phyloP scores from a whole-genome alignment of 2,113 vertebrate species.

The Paraplagusia blochii region DNA sequence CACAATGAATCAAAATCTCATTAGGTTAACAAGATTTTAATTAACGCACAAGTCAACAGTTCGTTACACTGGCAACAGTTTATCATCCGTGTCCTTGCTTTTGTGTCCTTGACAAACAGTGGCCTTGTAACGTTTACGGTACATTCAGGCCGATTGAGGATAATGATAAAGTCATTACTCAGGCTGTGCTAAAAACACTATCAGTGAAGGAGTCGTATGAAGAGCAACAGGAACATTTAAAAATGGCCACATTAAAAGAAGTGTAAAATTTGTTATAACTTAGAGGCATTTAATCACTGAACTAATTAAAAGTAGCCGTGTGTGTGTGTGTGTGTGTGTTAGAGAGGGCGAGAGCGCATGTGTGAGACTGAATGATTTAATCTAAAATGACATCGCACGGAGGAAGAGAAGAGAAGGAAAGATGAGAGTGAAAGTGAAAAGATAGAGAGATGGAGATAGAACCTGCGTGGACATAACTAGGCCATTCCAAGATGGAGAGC shows the following conservation, averaged over 20 bases:
- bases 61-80: constrained; percentile 8
- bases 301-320: constrained; percentile 40
- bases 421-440: constrained; percentile 27
- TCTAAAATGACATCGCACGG: constrained; percentile 59
- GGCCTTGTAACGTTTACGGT: not conserved
- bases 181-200: not conserved
- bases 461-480: constrained; percentile 52
- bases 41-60: not conserved
- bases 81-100: constrained; percentile 19
- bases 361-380: constrained; percentile 64
- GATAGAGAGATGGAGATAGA: constrained; percentile 19
- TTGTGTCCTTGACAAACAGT: not conserved
- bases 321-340: constrained; percentile 1
- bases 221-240: constrained; percentile 32
- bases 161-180: not conserved
- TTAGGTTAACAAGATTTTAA: constrained; percentile 1
- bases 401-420: constrained; percentile 19
- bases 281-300: constrained; percentile 62
- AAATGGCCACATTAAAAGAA: not conserved
- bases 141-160: constrained; percentile 3
- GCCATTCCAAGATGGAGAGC: constrained; percentile 42
- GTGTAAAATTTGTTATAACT: constrained; percentile 46
- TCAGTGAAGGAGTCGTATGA: constrained; percentile 11
- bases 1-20: too few species aligned
- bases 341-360: constrained; percentile 7